Evolutionary conservation across 2,888 invertebrate genomes (phyloP).

Genomic region (Tiliacea aurago): DNA sequence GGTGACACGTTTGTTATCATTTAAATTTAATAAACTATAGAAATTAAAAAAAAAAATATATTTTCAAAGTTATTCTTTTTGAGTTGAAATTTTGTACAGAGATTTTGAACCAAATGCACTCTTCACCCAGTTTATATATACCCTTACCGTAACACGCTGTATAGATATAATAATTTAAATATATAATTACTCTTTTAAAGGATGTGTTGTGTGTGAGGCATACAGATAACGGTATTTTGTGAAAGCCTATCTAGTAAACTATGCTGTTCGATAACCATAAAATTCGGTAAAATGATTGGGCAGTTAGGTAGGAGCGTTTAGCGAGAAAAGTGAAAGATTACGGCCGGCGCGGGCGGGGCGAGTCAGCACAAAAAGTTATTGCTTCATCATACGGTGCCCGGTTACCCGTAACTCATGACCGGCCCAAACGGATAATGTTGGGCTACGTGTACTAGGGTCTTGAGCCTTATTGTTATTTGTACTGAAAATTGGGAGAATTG

Average conservation of each 20-base stretch:
- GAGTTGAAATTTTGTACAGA: too few species aligned
- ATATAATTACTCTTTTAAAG: too few species aligned
- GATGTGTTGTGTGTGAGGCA: too few species aligned
- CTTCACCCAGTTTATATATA: too few species aligned
- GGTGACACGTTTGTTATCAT: too few species aligned
- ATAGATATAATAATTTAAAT: too few species aligned
- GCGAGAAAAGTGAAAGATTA: constrained; percentile 58
- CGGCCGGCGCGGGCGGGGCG: constrained; percentile 18
- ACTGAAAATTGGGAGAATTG: constrained; percentile 1
- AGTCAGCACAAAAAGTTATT: constrained; percentile 71
- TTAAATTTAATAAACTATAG: too few species aligned
- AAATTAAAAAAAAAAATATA: too few species aligned
- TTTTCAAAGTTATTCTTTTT: too few species aligned
- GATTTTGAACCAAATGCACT: too few species aligned
- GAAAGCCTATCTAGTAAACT: constrained; percentile 4
- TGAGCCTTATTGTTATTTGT: constrained; percentile 25
- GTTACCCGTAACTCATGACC: constrained; percentile 51
- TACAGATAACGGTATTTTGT: too few species aligned
- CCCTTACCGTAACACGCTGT: too few species aligned
- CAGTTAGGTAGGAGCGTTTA: constrained; percentile 53
- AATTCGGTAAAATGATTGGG: constrained; percentile 52
- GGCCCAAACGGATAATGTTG: constrained; percentile 34
- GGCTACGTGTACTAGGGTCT: neutral
- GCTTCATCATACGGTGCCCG: constrained; percentile 58
- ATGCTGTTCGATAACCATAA: constrained; percentile 36